These are phyloP conservation scores for Antechinus stuartii DNA, from an alignment of 2,113 vertebrate genomes.

Conservation along the genomic window DNA sequence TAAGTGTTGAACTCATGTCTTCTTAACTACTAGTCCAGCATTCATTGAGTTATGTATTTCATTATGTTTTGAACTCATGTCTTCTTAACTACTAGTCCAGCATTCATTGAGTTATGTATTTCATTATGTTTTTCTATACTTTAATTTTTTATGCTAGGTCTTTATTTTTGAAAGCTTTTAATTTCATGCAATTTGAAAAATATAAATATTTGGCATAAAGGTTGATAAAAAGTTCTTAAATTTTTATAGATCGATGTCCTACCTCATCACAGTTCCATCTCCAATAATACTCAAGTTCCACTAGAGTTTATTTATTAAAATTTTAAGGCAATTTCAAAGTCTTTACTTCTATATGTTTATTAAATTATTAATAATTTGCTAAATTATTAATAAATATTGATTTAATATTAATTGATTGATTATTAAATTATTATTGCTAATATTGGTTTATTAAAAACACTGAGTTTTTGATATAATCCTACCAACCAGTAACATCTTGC, in stretches of 20 bases:
- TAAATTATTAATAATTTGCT: too few relatives aligned
- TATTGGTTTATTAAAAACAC: not conserved
- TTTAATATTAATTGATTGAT: too few relatives aligned
- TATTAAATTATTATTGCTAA: too few relatives aligned
- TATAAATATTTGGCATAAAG: not conserved
- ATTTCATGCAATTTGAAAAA: not conserved
- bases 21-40: not conserved
- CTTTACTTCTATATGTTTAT: not conserved
- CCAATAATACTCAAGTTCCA: not conserved
- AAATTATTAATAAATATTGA: too few relatives aligned
- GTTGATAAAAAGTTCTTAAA: not conserved
- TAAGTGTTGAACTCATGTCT: not conserved
- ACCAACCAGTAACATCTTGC: not conserved
- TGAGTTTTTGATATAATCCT: not conserved
- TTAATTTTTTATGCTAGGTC: not conserved
- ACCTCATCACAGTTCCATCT: not conserved
- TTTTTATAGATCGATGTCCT: not conserved
- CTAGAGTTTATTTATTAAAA: not conserved
- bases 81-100: not conserved
- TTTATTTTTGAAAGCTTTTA: not conserved
- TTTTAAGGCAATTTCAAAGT: not conserved
- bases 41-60: not conserved
- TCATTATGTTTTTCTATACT: not conserved
- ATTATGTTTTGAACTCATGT: not conserved
- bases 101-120: not conserved